Evolutionary conservation across 1,140 invertebrate species (phyloP), one percentile per base, ranked within the genome.

Genomic region (Zaprionus africanus): DNA sequence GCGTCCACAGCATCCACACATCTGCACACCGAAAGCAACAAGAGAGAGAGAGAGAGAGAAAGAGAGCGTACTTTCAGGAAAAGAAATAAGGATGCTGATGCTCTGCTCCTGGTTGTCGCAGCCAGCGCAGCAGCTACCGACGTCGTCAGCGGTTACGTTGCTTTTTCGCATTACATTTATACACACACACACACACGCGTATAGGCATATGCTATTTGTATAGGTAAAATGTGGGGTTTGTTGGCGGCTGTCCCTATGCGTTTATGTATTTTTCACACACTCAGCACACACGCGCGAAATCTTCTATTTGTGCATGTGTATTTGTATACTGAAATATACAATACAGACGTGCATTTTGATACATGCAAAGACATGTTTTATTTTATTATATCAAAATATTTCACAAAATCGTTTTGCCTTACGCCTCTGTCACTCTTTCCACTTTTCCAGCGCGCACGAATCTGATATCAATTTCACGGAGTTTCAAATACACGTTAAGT

Each of bases 91-190:
- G 80, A 88, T 88, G 78, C 75, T 77, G 58, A 41, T 57, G 63
- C 68, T 46, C 36, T 85, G 60, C 64, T 75, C 53, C 73, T 76
- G 57, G 66, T 64, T 80, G 60, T 67, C 62, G 53, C 54, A 65
- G 64, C 61, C 28, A 71, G 31, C 31, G 31, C 31, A 34, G 31
- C 31, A 34, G 57, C 80, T 87, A 84, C 78, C 70, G 64, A 69
- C 70, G 60, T 60, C 54, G 74, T 69, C 84, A 88, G 81, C 78
- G 85, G 85, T 87, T 87, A 87, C 84, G 85, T 86, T 86, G 74
- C 68, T 62, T 71, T 68, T 74, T 81, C 58, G 34, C 65, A 69
- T 75, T 56, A 58, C 38, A 61, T 56, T 46, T 46, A 72, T 46
- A 56, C 62, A 66, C 38, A 60, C 73, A 65, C 28, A 38, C 36